Conservation (phyloP, 2,113 vertebrate genomes). For the Ptilonorhynchus violaceus region DNA sequence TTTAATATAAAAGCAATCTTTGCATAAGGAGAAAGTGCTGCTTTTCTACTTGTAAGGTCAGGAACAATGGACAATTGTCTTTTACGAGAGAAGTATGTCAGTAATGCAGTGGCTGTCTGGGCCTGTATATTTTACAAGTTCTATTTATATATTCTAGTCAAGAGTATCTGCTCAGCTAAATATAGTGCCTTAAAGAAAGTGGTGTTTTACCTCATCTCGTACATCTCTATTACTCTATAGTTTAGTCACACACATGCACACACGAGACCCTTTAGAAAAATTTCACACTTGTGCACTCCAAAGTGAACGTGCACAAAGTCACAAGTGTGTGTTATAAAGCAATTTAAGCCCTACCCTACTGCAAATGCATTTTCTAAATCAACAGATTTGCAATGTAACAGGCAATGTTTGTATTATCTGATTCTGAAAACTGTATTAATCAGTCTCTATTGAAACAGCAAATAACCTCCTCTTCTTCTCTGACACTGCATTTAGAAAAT, state of each 20-base stretch:
- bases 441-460: background rate
- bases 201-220: constrained; percentile 17
- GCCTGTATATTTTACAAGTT: background rate
- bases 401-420: background rate
- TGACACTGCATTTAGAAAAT: background rate
- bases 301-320: background rate
- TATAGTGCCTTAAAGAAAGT: constrained; percentile 19
- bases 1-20: background rate
- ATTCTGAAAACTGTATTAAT: background rate
- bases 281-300: background rate
- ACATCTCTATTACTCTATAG: background rate
- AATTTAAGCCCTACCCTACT: background rate
- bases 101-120: constrained; percentile 7
- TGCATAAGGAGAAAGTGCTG: background rate
- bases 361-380: background rate
- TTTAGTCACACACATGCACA: background rate
- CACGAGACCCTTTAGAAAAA: background rate
- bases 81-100: background rate
- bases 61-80: background rate
- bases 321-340: background rate
- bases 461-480: background rate
- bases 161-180: constrained; percentile 20
- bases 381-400: background rate
- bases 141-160: constrained; percentile 29
- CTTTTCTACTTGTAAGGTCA: background rate